Conservation (phyloP, 2,797 vertebrate species). For the Threskiornis aethiopicus region DNA sequence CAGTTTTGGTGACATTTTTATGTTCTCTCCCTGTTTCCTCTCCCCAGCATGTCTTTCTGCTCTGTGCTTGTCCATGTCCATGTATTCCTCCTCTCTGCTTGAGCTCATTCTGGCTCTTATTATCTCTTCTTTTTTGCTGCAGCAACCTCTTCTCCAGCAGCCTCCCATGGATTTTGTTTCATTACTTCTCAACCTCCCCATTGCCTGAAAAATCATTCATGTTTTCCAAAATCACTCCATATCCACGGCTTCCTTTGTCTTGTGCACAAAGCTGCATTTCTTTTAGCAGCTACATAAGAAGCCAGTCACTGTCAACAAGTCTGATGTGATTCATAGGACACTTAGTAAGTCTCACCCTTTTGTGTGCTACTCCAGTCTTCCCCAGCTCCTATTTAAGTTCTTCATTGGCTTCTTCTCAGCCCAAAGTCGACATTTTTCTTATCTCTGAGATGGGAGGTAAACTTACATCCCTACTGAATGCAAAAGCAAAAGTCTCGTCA, state of each 20-base stretch:
- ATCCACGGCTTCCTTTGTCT: background rate
- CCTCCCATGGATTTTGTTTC: background rate
- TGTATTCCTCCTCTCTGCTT: background rate
- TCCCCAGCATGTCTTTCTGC: background rate
- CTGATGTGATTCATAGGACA: background rate
- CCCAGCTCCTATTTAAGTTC: background rate
- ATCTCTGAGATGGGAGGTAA: background rate
- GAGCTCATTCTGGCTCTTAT: background rate
- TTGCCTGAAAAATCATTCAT: background rate
- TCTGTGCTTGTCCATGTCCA: background rate
- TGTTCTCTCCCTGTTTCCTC: background rate
- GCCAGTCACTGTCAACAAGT: background rate
- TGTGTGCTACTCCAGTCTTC: background rate
- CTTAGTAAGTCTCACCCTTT: background rate
- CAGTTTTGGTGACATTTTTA: background rate
- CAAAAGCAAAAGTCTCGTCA: background rate
- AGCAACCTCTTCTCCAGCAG: background rate
- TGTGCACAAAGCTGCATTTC: background rate
- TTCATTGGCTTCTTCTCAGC: background rate
- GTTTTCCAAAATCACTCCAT: background rate
- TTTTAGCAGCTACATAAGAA: background rate
- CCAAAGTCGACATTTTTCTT: background rate
- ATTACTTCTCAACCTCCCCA: background rate
- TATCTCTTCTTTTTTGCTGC: background rate
- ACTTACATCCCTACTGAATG: background rate